Base-by-base conservation (phyloP, 2,888 invertebrate genomes). In the Dryomyza anilis region DNA sequence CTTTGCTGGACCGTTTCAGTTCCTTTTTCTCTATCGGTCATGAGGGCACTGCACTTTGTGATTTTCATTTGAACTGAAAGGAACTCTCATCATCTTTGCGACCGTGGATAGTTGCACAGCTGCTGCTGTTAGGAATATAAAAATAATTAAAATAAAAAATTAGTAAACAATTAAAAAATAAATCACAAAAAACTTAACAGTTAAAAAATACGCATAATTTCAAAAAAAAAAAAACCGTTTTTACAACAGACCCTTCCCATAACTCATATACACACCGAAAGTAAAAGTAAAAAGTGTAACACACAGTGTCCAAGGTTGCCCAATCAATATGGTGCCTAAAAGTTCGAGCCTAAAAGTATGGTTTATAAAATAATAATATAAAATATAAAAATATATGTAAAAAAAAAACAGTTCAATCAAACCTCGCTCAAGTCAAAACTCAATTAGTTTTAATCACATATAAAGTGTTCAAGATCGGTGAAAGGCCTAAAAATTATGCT, bases 21-120 rank as follows among this genome's bases (percentile, higher is more conserved):
- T 73, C 73, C 76, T 74, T 74, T 76, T 73, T 70, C 72, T 75
- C 74, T 72, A 74, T 78, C 76, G 76, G 76, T 76, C 76, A 76
- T 74, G 73, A 78, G 78, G 78, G 73, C 78, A 79, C 73, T 79
- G 79, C 78, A 78, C 78, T 79, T 76, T 76, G 71, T 69, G 72
- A 75, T 72, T 74, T 77, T 75, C 74, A 73, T 74, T 76, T 70
- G 73, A 74, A 74, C 70, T 69, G 75, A 75, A 73, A 73, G 70
- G 74, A 75, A 63, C 66, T 61, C 52, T 39, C 48, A 36, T 39
- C 48, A 60, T 48, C 59, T 48, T 46, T 45, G 7, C 43, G 52
- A 61, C 61, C 43, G 53, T 29, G 43, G 25, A 52, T 43, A 53
- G 43, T 48, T 27, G 61, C 61, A 61, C 53, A 61, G 61, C 53